phyloP scores from a whole-genome alignment of 2,888 invertebrate species.

The Rosalia funebris region DNA sequence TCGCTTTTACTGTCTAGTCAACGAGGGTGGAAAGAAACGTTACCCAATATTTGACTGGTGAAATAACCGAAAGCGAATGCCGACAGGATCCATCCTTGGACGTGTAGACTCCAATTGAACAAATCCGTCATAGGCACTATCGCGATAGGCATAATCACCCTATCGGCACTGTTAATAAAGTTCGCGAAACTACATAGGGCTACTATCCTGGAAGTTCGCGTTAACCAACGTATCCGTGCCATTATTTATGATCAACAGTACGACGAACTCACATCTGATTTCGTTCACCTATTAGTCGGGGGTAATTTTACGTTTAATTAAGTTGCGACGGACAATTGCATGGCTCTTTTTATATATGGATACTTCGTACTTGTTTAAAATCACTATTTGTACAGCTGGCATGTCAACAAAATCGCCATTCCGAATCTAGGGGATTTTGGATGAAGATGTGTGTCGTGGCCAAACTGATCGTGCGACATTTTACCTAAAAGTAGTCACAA shows the following conservation, averaged over 20 bases:
- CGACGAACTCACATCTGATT: background rate
- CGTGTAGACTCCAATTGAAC: constrained; percentile 76
- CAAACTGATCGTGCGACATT: too few relatives aligned
- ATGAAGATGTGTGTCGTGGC: background rate
- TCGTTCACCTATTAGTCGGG: background rate
- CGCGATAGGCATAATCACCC: constrained; percentile 82
- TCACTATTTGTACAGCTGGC: constrained; percentile 29
- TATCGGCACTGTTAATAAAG: constrained; percentile 81
- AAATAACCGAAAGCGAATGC: constrained; percentile 82
- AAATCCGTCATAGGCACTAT: constrained; percentile 79
- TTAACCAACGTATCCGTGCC: constrained; percentile 66
- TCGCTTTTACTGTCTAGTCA: background rate
- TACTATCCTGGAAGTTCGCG: constrained; percentile 70
- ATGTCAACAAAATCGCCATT: constrained; percentile 37
- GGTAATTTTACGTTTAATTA: background rate
- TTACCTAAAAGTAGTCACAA: too few relatives aligned
- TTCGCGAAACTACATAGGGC: constrained; percentile 78
- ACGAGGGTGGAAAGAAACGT: too few relatives aligned
- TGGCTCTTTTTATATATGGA: background rate
- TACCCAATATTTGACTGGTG: constrained; percentile 74
- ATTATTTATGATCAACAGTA: constrained; percentile 49
- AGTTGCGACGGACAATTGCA: constrained; percentile 6
- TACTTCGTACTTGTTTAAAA: background rate
- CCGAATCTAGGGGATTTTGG: constrained; percentile 18
- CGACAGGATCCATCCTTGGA: constrained; percentile 79